phyloP scores from a whole-genome alignment of 2,888 invertebrate species.

The Gastracanthus pulcherrimus region DNA sequence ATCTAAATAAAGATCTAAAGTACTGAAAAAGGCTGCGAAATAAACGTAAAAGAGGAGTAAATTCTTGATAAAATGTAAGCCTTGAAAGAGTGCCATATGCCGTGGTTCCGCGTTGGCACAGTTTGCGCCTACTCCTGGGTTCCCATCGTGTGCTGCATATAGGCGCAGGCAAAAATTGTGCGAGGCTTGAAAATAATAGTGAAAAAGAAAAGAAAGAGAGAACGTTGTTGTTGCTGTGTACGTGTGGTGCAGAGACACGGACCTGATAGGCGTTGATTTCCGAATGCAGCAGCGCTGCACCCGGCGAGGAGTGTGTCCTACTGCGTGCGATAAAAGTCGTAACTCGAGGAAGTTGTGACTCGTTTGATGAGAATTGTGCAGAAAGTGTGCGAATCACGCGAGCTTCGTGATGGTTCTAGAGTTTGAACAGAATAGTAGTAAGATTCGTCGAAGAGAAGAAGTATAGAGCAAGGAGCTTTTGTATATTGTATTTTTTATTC shows the following conservation, averaged over 20 bases:
- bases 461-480: not conserved
- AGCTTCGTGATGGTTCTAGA: slow-evolving; percentile 29
- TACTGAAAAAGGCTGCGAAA: not conserved
- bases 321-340: slow-evolving; percentile 34
- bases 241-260: not conserved
- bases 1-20: not conserved
- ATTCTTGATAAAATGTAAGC: not conserved
- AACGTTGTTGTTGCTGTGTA: not conserved
- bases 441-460: not conserved
- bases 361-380: slow-evolving; percentile 41
- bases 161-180: not conserved
- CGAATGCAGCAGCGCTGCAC: slow-evolving; percentile 33
- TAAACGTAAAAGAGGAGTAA: not conserved
- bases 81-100: slow-evolving; percentile 4
- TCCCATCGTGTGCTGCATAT: not conserved
- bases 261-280: slow-evolving; percentile 46
- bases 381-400: slow-evolving; percentile 40
- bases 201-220: not conserved
- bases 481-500: not conserved
- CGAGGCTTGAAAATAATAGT: not conserved
- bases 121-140: not conserved
- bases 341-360: slow-evolving; percentile 33
- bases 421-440: not conserved
- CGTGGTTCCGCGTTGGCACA: not conserved
- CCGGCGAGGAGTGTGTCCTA: slow-evolving; percentile 39